Base-by-base conservation (phyloP, 2,797 vertebrate species). In the Selene dorsalis region DNA sequence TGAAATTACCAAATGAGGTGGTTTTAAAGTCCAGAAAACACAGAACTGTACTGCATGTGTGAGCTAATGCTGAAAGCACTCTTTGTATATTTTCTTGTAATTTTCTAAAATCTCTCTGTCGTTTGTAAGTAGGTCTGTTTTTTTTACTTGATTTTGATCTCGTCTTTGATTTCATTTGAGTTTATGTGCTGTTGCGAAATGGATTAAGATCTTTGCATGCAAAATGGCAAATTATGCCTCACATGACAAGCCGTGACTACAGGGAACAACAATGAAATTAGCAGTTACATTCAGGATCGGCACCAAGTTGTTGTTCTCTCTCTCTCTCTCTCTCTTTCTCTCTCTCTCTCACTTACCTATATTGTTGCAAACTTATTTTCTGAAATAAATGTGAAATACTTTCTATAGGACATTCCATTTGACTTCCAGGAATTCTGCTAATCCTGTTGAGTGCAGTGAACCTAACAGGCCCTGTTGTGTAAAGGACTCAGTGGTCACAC, bases 381-480 rank as follows among this genome's bases (percentile, higher is more conserved):
- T 69, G 60, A 45, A 43, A 75, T 62, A 50, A 77, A 74, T 63
- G 66, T 72, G 66, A 75, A 83, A 79, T 78, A 0, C 65, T 83
- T 80, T 83, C 63, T 74, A 61, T 41, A 45, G 67, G 28, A 79
- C 56, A 75, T 88, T 86, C 71, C 78, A 16, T 73, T 75, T 58
- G 78, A 83, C 77, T 74, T 80, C 65, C 82, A 80, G 68, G 84
- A 91, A 86, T 86, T 72, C 79, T 69, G 1, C 69, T 93, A 93
- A 93, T 92, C 93, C 90, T 67, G 63, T 81, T 77, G 72, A 28
- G 82, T 80, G 83, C 90, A 85, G 45, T 92, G 87, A 92, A 90
- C 80, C 89, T 62, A 61, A 77, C 30, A 50, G 38, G 50, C 47
- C 70, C 72, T 75, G 65, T 78, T 89, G 80, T 84, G 76, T 76